Evolutionary conservation across 2,797 vertebrate species (phyloP).

Genomic region (Otolemur crassicaudatus): DNA sequence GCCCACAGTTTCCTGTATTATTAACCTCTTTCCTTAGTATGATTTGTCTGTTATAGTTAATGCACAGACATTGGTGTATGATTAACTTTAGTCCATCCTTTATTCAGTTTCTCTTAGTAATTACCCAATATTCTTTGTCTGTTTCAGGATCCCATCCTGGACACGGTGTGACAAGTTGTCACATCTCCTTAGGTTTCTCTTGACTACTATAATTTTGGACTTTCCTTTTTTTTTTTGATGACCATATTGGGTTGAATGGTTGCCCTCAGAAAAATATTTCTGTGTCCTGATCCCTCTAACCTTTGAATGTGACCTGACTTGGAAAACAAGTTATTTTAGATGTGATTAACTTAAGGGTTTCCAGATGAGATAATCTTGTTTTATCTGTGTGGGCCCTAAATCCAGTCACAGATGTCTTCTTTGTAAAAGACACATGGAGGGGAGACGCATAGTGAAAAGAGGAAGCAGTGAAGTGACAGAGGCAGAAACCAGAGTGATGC

Average conservation of each 20-base stretch:
- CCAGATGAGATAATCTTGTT: neutral
- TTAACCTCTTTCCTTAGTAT: neutral
- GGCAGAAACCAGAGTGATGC: neutral
- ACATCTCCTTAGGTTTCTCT: neutral
- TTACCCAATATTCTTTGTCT: neutral
- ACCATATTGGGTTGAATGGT: neutral
- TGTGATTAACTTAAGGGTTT: neutral
- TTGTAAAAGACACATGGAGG: neutral
- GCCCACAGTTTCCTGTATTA: neutral
- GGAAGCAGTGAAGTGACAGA: neutral
- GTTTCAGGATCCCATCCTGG: neutral
- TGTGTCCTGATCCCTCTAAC: neutral
- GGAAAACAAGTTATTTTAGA: neutral
- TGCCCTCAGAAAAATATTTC: neutral
- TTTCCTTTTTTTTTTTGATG: neutral
- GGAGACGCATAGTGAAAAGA: neutral
- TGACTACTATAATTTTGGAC: neutral
- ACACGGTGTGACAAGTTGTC: neutral
- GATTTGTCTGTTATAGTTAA: neutral
- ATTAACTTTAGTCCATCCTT: neutral
- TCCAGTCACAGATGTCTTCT: neutral
- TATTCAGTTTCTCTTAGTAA: neutral
- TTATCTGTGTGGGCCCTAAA: neutral
- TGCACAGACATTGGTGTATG: neutral
- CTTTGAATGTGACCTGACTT: neutral